A percentile compares a stretch with the other conserved stretches of the same genome.
Evolutionary conservation across 1,140 invertebrate species (phyloP).

Genomic region (Apis florea): DNA sequence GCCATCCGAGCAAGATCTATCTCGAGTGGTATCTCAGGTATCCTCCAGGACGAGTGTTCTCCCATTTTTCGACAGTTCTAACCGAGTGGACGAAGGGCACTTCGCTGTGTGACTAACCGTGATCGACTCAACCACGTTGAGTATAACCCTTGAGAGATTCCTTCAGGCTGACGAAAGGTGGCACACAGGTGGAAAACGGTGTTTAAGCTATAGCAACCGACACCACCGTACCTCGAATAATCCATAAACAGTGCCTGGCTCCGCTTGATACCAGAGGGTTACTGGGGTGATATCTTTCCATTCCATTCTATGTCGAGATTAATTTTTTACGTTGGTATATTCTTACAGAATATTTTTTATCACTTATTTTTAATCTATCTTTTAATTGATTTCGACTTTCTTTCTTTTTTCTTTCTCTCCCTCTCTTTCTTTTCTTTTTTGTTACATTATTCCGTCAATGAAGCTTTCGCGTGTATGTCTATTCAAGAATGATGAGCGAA

Average conservation of each 20-base stretch:
- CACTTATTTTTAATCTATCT: not conserved
- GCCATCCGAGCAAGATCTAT: constrained; percentile 18
- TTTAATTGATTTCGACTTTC: not conserved
- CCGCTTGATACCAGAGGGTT: constrained; percentile 72
- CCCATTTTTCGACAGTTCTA: constrained; percentile 47
- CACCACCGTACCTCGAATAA: constrained; percentile 56
- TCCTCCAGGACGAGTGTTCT: constrained; percentile 39
- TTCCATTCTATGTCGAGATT: not conserved
- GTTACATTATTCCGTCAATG: not conserved
- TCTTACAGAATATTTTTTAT: not conserved
- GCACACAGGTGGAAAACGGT: constrained; percentile 43
- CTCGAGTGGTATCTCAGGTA: constrained; percentile 23
- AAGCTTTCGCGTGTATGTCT: constrained; percentile 7
- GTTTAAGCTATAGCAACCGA: constrained; percentile 73
- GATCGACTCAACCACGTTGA: constrained; percentile 41
- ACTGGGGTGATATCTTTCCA: constrained; percentile 65
- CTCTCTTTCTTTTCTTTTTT: not conserved
- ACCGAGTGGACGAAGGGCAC: constrained; percentile 23
- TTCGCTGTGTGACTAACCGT: constrained; percentile 47
- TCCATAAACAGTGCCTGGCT: constrained; percentile 78
- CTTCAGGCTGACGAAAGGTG: constrained; percentile 34
- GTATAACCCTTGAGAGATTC: constrained; percentile 42
- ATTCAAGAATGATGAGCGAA: not conserved
- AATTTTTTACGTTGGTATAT: not conserved
- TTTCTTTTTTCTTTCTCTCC: not conserved